Evolutionary conservation across 2,888 invertebrate genomes (phyloP).

Genomic region (Noctua pronuba): DNA sequence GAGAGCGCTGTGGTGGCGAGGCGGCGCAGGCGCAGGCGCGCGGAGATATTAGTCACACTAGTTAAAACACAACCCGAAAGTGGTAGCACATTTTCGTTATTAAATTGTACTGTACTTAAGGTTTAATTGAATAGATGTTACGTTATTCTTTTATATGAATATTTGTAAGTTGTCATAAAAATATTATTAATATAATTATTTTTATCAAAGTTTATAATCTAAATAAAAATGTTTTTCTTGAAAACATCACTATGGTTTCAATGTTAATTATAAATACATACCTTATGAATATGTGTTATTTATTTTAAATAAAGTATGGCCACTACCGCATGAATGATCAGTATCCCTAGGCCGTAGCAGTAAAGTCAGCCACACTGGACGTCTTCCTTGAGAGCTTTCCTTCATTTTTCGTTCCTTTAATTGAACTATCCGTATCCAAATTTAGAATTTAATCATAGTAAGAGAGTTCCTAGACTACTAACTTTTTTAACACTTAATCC

Average conservation of each 20-base stretch:
- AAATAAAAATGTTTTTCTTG: constrained; percentile 91
- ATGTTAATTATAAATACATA: constrained; percentile 52
- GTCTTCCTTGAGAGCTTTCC: background rate
- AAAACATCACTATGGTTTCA: constrained; percentile 83
- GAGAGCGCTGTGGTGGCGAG: constrained; percentile 47
- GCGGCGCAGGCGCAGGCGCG: constrained; percentile 65
- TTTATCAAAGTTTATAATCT: constrained; percentile 91
- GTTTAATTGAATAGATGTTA: constrained; percentile 90
- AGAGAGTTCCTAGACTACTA: background rate
- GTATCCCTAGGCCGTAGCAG: background rate
- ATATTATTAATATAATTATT: constrained; percentile 91
- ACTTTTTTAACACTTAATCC: background rate
- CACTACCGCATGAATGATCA: background rate
- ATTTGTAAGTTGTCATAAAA: constrained; percentile 91
- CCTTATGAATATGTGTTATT: constrained; percentile 25
- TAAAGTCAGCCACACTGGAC: too few species aligned
- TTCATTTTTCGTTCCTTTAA: background rate
- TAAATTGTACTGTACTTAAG: constrained; percentile 87
- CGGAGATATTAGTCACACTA: constrained; percentile 86
- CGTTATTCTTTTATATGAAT: constrained; percentile 90
- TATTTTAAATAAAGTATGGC: constrained; percentile 3
- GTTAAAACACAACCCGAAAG: constrained; percentile 88
- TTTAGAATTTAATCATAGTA: background rate
- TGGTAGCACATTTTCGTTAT: constrained; percentile 89
- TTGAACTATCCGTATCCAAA: background rate